Evolutionary conservation across 2,113 vertebrate species (phyloP), one percentile per base, ranked within the genome.

Genomic region (Rhadina sibilatrix): DNA sequence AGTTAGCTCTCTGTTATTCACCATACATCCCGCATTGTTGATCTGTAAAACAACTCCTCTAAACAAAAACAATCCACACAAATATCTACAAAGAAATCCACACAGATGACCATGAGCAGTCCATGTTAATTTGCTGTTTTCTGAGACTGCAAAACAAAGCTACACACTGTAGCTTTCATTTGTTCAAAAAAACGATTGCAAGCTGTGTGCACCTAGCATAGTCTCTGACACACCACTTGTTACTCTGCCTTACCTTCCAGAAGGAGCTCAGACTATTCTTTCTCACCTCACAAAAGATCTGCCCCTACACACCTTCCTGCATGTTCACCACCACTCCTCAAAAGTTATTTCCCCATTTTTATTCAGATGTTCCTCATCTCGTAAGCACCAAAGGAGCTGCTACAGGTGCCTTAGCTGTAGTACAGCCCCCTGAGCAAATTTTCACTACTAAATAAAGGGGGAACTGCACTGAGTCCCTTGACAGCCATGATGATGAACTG

Each of bases 11-110:
- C 98, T 98, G 97, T 97, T 98, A 97, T 98, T 98, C 78, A 99
- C 97, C 98, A 99, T 98, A 63, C 98, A 99, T 21, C 98, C 98
- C 1, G 98, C 98, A 64, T 99, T 99, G 96, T 98, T 99, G 78
- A 99, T 98, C 99, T 99, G 96, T 8, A 96, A 92, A 53, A 92
- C 24, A 94, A 64, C n/a, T 71, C 40, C 52, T 42, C 47, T 89
- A 56, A 93, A 72, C 14, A 77, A 77, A 72, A 87, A 16, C 11
- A 28, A 87, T 19, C 68, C 56, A 59, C 42, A 86, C 31, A 79
- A 76, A 5, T 21, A 76, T 11, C 35, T 56, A 44, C 65, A 71
- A 37, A 40, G 21, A 87, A 80, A 64, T 13, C 5, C 15, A 75
- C 10, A 37, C 3, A 38, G 37, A 38, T 38, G 37, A 38, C 8